These are phyloP conservation scores for Pteria penguin DNA, from an alignment of 2,888 invertebrate species.

Conservation along the genomic window DNA sequence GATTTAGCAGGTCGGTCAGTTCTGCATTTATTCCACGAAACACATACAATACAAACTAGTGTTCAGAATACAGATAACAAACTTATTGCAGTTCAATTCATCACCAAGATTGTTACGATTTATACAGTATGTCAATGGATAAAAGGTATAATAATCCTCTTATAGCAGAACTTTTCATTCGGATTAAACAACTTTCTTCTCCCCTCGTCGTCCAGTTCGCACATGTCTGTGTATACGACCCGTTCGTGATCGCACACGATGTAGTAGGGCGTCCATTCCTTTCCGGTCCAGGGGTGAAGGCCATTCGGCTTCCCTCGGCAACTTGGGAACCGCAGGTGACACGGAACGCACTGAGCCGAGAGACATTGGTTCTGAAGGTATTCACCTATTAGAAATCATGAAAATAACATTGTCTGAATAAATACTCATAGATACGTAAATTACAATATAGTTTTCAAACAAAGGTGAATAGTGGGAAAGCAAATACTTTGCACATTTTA, in stretches of 20 bases:
- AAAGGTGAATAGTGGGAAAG: too few species aligned
- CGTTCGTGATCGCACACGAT: conserved; percentile 28
- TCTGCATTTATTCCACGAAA: too few species aligned
- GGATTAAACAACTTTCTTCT: background rate
- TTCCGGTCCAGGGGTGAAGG: conserved; percentile 22
- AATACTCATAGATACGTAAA: too few species aligned
- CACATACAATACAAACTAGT: too few species aligned
- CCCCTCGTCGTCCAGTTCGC: background rate
- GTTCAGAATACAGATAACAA: too few species aligned
- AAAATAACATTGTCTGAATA: background rate
- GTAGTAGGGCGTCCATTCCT: conserved; percentile 29
- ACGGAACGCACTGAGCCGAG: conserved; percentile 27
- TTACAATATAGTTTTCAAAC: background rate
- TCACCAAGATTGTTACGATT: too few species aligned
- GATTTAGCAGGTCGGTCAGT: too few species aligned
- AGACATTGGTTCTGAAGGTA: conserved; percentile 29
- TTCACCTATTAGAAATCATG: conserved; percentile 21
- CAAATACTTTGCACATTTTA: too few species aligned
- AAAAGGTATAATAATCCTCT: background rate
- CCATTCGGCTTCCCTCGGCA: conserved; percentile 26
- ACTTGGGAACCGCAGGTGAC: conserved; percentile 22
- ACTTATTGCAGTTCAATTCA: too few species aligned
- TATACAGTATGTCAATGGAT: too few species aligned
- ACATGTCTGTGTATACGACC: conserved; percentile 22
- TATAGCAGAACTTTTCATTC: background rate